Evolutionary conservation across 2,797 vertebrate species (phyloP).

Genomic region (Miichthys miiuy): DNA sequence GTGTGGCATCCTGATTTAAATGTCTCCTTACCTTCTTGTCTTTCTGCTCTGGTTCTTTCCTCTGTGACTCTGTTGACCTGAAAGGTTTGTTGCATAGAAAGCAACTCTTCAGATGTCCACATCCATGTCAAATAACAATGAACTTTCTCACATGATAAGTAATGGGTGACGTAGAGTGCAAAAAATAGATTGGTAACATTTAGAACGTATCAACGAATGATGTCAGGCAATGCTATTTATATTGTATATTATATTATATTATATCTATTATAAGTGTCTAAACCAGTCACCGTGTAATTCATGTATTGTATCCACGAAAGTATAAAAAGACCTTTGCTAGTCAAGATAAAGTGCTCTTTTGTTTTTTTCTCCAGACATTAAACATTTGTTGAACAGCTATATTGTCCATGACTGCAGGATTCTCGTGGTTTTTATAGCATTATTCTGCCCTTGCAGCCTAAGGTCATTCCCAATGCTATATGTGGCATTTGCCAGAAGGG

Average conservation of each 20-base stretch:
- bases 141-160: neutral
- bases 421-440: slow-evolving; percentile 90
- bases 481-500: slow-evolving; percentile 99
- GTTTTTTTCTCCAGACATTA: slow-evolving; percentile 7
- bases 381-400: slow-evolving; percentile 47
- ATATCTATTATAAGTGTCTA: too few species aligned
- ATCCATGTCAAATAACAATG: slow-evolving; percentile 38
- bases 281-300: neutral
- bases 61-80: slow-evolving; percentile 36
- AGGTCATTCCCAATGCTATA: slow-evolving; percentile 99
- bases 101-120: slow-evolving; percentile 56
- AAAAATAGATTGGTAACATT: neutral
- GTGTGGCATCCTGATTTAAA: slow-evolving; percentile 56
- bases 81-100: slow-evolving; percentile 23
- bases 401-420: slow-evolving; percentile 68
- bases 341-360: slow-evolving; percentile 7
- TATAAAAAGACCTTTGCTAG: neutral
- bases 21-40: slow-evolving; percentile 13
- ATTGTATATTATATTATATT: too few species aligned
- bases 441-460: slow-evolving; percentile 99
- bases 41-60: slow-evolving; percentile 48
- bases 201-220: slow-evolving; percentile 5
- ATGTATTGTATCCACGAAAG: neutral
- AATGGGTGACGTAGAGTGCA: neutral
- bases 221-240: neutral